These are phyloP conservation scores for Macrosiphum euphorbiae DNA, from an alignment of 2,888 invertebrate genomes.

Conservation along the genomic window DNA sequence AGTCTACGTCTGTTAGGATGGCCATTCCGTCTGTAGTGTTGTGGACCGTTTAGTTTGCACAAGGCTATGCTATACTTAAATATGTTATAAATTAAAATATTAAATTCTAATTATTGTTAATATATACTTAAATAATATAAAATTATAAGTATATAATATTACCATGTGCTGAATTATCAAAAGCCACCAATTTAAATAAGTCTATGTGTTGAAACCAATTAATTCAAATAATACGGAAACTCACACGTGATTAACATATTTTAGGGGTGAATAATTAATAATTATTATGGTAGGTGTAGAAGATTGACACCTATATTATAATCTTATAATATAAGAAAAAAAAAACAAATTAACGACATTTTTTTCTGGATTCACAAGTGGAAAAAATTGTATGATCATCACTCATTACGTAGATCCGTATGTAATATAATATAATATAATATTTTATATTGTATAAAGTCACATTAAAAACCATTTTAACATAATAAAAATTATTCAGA, in stretches of 20 bases:
- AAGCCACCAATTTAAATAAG: neutral
- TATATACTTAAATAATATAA: neutral
- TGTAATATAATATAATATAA: neutral
- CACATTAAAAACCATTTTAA: neutral
- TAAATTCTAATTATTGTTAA: neutral
- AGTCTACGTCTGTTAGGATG: no score
- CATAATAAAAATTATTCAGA: neutral
- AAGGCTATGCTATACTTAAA: neutral
- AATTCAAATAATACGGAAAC: neutral
- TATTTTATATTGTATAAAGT: neutral
- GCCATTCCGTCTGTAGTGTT: no score
- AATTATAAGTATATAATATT: neutral
- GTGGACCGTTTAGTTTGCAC: no score
- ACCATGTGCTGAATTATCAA: neutral
- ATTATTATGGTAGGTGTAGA: neutral
- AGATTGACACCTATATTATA: neutral
- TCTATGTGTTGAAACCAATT: neutral
- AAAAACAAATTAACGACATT: neutral
- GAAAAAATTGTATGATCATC: neutral
- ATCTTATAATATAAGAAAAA: neutral
- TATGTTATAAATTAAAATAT: neutral
- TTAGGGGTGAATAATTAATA: neutral
- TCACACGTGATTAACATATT: neutral
- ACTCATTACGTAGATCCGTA: neutral
- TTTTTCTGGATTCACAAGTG: neutral